Evolutionary conservation across 2,113 vertebrate species (phyloP), one percentile per base, ranked within the genome.

Genomic region (Acrocephalus arundinaceus): DNA sequence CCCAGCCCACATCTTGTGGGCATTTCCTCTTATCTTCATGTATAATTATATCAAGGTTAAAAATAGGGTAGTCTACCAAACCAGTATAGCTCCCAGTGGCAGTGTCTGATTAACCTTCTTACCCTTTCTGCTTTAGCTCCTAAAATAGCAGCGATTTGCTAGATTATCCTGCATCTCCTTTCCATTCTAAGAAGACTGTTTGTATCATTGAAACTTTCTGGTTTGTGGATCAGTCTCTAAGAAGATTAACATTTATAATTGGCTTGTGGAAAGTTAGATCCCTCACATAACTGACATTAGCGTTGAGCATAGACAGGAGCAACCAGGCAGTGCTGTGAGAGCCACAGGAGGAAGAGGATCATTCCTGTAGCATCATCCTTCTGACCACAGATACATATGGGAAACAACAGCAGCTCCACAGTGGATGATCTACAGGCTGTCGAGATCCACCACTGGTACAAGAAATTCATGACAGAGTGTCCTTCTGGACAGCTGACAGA

Each of bases 381-480:
- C 71, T 37, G 65, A 66, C 57, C 28, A n/a, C 19, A 2, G n/a
- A 13, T 17, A 80, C 30, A 1, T 23, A 99, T 99, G 99, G 99
- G 99, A 5, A 99, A 98, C 94, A 95, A 98, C 2, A 97, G 90
- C 13, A 98, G 98, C 79, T 97, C 97, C 95, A 98, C 98, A 0
- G 98, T 99, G 96, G 98, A 99, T 19, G 98, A 99, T 89, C 97
- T 99, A 68, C 99, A 99, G 97, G 98, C 98, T 2, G 98, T 99
- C 11, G 98, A 99, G 97, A 98, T 99, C 98, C 99, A 99, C 94
- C 98, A 99, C 66, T 99, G 99, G 99, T 99, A 99, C 97, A 99
- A 99, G 95, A 99, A 99, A 97, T 99, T 99, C 97, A 99, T 99
- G 98, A 98, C 94, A 0, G 99, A 99, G 83, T 99, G 99, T 85